Percentiles rank a stretch among this genome's conserved stretches.
Conservation (phyloP, 2,888 invertebrate species). For the Ramazzottius varieornatus region DNA sequence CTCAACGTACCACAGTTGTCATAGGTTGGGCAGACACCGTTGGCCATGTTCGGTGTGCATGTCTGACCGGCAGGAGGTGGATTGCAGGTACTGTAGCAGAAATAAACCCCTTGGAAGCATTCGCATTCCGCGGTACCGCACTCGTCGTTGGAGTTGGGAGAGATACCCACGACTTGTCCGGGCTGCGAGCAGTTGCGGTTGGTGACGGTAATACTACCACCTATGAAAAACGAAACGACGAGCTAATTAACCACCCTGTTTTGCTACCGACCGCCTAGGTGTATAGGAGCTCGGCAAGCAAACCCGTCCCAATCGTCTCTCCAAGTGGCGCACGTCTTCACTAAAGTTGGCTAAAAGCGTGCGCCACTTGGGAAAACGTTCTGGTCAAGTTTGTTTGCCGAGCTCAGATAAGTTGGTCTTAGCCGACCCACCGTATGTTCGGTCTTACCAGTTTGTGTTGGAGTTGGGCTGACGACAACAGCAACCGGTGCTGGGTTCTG, state of each 20-base stretch:
- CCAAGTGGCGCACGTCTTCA: neutral
- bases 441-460: no score
- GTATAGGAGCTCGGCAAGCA: neutral
- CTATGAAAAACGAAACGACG: no score
- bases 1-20: neutral
- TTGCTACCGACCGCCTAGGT: neutral
- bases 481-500: no score
- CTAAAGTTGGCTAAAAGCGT: neutral
- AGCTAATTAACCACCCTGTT: neutral
- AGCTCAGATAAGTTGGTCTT: no score
- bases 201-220: neutral
- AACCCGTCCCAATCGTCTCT: no score
- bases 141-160: neutral
- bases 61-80: neutral
- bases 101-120: neutral
- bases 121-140: slow-evolving; percentile 2
- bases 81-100: neutral
- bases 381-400: no score
- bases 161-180: neutral
- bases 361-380: no score
- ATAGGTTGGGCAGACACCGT: neutral
- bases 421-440: no score
- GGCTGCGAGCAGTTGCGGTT: neutral
- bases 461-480: no score
- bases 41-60: neutral